phyloP scores from a whole-genome alignment of 1,140 invertebrate species.

The Megalonaias nervosa region DNA sequence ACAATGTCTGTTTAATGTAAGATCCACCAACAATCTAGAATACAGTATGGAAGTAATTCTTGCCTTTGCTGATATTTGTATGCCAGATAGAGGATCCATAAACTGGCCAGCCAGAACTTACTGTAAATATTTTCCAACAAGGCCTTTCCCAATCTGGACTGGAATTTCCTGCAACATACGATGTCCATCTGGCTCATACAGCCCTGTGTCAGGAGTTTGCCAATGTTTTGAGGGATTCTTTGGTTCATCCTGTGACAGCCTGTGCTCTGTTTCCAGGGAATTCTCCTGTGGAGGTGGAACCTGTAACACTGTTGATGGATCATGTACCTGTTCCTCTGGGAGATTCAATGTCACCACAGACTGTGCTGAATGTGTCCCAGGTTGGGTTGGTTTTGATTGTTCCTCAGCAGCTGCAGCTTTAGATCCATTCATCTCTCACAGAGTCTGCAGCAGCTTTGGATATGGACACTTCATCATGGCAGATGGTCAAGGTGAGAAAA shows the following conservation, averaged over 20 bases:
- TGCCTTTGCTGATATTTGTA: conserved; percentile 6
- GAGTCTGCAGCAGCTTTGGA: conserved; percentile 37
- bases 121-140: conserved; percentile 21
- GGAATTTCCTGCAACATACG: too few species aligned
- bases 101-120: conserved; percentile 23
- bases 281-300: conserved; percentile 29
- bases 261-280: conserved; percentile 26
- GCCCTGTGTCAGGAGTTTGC: background rate
- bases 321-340: conserved; percentile 34
- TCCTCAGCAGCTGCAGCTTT: conserved; percentile 23
- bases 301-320: conserved; percentile 30
- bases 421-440: conserved; percentile 2
- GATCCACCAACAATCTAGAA: background rate
- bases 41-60: conserved; percentile 2
- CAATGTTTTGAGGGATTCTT: conserved; percentile 37
- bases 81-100: conserved; percentile 12
- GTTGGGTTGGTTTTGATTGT: conserved; percentile 41
- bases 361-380: conserved; percentile 33
- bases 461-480: conserved; percentile 40
- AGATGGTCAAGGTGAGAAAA: conserved; percentile 35
- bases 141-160: too few species aligned
- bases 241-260: conserved; percentile 31
- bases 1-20: too few species aligned
- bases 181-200: too few species aligned
- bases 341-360: conserved; percentile 25